Conservation (phyloP, 23 tunicate species). For the Diplosoma virens region DNA sequence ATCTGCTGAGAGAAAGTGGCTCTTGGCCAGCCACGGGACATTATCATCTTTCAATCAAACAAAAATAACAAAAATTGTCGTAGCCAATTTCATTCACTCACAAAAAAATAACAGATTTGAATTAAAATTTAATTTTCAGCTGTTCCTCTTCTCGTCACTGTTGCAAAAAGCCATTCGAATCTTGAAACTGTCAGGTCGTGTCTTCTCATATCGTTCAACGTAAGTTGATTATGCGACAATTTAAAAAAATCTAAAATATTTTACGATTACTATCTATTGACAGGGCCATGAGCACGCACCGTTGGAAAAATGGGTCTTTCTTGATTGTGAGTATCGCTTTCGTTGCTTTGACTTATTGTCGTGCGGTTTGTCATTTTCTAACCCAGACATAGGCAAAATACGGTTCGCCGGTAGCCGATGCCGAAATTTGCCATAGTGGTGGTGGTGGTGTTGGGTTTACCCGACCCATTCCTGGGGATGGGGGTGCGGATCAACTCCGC, state of each 20-base stretch:
- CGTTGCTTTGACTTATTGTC: too few relatives aligned
- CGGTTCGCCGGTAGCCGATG: too few relatives aligned
- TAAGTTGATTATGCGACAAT: constrained; percentile 5
- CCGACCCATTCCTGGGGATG: too few relatives aligned
- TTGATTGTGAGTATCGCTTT: constrained; percentile 38
- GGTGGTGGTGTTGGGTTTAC: too few relatives aligned
- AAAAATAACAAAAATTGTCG: too few relatives aligned
- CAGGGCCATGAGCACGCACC: constrained; percentile 6
- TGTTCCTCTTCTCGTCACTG: constrained; percentile 52
- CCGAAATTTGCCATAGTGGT: too few relatives aligned
- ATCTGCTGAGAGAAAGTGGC: too few relatives aligned
- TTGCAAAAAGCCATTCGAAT: constrained; percentile 33
- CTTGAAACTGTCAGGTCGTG: constrained; percentile 39
- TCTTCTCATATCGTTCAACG: constrained; percentile 16
- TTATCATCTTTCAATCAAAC: too few relatives aligned
- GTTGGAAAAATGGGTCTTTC: constrained; percentile 27
- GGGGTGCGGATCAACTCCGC: too few relatives aligned
- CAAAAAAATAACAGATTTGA: background rate
- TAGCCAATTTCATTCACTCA: background rate
- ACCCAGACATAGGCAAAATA: too few relatives aligned
- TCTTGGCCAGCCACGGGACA: too few relatives aligned
- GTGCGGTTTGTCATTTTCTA: too few relatives aligned
- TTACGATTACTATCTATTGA: background rate
- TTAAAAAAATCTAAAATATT: background rate
- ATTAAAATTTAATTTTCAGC: constrained; percentile 29